These are phyloP conservation scores for Periphyllus acericola DNA, from an alignment of 2,888 invertebrate species.

Conservation along the genomic window DNA sequence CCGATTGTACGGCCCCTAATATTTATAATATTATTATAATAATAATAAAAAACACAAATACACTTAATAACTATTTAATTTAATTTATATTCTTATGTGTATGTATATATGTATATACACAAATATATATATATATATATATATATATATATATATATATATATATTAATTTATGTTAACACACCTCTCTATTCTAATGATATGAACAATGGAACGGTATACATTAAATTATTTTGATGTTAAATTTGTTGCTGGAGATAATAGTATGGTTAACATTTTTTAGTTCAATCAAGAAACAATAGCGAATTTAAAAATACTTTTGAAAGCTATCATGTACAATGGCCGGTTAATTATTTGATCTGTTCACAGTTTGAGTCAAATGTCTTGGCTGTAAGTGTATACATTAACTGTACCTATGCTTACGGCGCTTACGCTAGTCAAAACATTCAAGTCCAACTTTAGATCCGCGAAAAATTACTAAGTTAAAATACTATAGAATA, in stretches of 20 bases:
- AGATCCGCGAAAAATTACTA: neutral
- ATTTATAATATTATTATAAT: constrained; percentile 48
- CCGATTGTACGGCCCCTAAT: constrained; percentile 48
- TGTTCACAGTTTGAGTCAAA: constrained; percentile 29
- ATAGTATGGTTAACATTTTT: neutral
- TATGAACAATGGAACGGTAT: constrained; percentile 62
- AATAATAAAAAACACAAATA: constrained; percentile 50
- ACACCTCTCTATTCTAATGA: constrained; percentile 60
- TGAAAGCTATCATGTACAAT: neutral
- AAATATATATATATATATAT: neutral
- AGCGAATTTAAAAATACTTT: neutral
- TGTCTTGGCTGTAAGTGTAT: neutral
- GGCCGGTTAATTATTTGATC: constrained; percentile 24
- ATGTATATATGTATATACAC: neutral
- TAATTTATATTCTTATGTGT: constrained; percentile 36
- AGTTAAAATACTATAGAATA: neutral
- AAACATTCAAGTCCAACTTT: constrained; percentile 34
- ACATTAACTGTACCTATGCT: neutral
- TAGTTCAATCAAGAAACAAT: constrained; percentile 2
- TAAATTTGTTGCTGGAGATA: constrained; percentile 7
- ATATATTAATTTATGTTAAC: constrained; percentile 50
- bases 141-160: neutral
- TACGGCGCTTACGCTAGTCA: neutral
- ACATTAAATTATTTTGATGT: constrained; percentile 45
- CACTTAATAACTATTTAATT: constrained; percentile 54